Evolutionary conservation across 2,888 invertebrate genomes (phyloP), one percentile per base, ranked within the genome.

Genomic region (Cartodere bifasciata): DNA sequence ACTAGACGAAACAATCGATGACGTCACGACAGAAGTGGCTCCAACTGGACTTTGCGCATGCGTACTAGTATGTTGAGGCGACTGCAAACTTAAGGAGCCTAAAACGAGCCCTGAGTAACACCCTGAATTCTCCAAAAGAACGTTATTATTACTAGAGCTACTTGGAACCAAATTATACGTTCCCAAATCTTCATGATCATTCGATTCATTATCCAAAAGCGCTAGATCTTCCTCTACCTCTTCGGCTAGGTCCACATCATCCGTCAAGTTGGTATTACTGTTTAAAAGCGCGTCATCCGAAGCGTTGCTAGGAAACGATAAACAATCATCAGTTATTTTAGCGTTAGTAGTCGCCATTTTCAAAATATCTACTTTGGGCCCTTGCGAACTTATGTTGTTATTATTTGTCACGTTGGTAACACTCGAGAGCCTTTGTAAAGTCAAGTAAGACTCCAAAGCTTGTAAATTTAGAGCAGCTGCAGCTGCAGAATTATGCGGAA

Each of bases 381-480:
- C 34, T 59, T 50, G 49, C 43, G 56, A 57, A 45, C 25, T 53
- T n/a, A n/a, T n/a, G 40, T 30, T 43, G 36, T 53, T 62, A 16
- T 40, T 60, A 46, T 53, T 41, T 23, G 50, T 35, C 41, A 55
- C 52, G n/a, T 71, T 64, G n/a, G 73, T 70, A 29, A 72, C 74
- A 13, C 72, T 68, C 28, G 82, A 80, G 30, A 86, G 66, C 42
- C 85, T 71, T 63, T 86, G 86, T 39, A 86, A 63, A 28, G 85
- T 79, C 55, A 86, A 66, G 63, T 86, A 86, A 24, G 84, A 85
- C 65, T 86, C 86, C 37, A 86, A 62, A 15, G 86, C 86, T 62
- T 86, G 86, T 17, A 86, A 67, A 56, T 85, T 85, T 12, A 87
- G 65, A 1, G 86, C 86, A 20, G 83, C 81, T 20, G 85, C 85